These are phyloP conservation scores for Zapornia atra DNA, from an alignment of 2,113 vertebrate species.

Conservation along the genomic window DNA sequence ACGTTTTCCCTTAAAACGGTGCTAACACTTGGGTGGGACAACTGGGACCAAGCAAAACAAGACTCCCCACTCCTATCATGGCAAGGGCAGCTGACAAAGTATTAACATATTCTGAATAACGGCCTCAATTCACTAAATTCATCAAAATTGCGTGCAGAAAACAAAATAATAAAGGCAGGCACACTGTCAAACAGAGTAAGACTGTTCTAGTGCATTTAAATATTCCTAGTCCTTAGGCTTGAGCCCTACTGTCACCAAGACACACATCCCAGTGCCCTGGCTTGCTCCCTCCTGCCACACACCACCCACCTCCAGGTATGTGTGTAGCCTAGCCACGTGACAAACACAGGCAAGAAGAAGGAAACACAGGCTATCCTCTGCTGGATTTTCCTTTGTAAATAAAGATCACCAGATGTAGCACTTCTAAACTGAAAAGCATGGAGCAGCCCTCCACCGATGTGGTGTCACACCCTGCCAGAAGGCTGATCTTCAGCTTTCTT, in stretches of 20 bases:
- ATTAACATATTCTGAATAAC: conserved; percentile 30
- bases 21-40: not conserved
- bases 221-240: not conserved
- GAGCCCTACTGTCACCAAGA: not conserved
- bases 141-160: not conserved
- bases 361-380: not conserved
- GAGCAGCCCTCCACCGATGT: not conserved
- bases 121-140: not conserved
- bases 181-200: not conserved
- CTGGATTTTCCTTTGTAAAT: not conserved
- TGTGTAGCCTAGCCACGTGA: fast-evolving
- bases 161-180: not conserved
- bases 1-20: not conserved
- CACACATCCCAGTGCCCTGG: not conserved
- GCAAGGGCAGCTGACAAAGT: not conserved
- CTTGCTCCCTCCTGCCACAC: not conserved
- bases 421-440: not conserved
- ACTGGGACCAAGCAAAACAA: not conserved
- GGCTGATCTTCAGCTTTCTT: not conserved
- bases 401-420: not conserved
- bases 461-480: not conserved
- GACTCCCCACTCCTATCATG: not conserved
- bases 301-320: not conserved
- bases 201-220: not conserved
- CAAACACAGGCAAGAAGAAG: not conserved